Evolutionary conservation across 2,113 vertebrate species (phyloP).

Genomic region (Fregata magnificens): DNA sequence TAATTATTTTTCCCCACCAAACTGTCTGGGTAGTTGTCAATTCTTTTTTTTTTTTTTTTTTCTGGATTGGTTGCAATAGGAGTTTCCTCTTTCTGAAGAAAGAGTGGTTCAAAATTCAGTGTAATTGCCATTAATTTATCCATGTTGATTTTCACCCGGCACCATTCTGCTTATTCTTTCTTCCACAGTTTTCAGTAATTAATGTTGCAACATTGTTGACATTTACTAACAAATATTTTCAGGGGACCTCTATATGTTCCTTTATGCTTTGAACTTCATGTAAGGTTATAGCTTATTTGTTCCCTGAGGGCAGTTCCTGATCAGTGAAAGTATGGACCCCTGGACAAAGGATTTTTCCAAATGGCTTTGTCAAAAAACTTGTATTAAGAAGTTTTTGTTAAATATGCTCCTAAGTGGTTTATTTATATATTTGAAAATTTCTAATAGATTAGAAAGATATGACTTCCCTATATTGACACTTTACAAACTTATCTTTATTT

Average conservation of each 20-base stretch:
- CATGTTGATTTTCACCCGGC: not conserved
- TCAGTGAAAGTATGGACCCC: not conserved
- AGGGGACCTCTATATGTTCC: not conserved
- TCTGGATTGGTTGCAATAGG: not conserved
- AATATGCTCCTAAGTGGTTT: not conserved
- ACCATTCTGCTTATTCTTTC: not conserved
- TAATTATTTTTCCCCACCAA: not conserved
- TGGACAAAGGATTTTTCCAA: not conserved
- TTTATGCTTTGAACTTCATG: not conserved
- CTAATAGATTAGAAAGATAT: not conserved
- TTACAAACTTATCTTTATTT: not conserved
- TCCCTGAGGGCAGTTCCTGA: not conserved
- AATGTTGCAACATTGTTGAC: not conserved
- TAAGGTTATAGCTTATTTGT: not conserved
- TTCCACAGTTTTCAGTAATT: not conserved
- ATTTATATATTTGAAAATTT: not conserved
- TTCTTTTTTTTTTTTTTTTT: not conserved
- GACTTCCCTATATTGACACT: not conserved
- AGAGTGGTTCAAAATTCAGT: not conserved
- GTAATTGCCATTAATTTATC: not conserved
- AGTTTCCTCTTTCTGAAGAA: not conserved
- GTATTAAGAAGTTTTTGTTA: not conserved
- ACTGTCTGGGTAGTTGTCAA: not conserved
- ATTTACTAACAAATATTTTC: not conserved
- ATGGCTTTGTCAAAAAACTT: not conserved